Evolutionary conservation across 64 coral and sea anemone genomes (phyloP), one percentile per base, ranked within the genome.

Genomic region (Stichodactyla helianthus): DNA sequence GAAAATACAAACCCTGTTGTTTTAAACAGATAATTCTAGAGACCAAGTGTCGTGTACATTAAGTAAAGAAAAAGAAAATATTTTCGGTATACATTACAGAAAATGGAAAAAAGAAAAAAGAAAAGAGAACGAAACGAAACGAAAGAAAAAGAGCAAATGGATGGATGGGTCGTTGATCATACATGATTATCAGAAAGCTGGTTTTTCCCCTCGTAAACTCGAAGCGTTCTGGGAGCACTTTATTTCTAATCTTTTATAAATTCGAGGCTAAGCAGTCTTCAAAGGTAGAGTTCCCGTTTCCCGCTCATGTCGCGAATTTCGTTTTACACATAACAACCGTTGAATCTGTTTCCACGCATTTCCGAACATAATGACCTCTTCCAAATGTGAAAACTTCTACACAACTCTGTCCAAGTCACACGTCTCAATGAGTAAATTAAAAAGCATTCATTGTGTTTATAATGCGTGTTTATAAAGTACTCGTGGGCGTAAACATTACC

Each of bases 361-460:
- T 81, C 78, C 78, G 78, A 51, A 54, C 6, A 81, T 81, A 81
- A 81, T 81, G n/a, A 81, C n/a, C 52, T 20, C 10, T 54, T 51
- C 18, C 31, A 81, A 52, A 12, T 52, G 52, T 6, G 17, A 13
- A 12, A 4, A 81, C 18, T 15, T 6, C 6, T 54, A 16, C 26
- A 81, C 53, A 81, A 53, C 78, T 17, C 78, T 81, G 19, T 81
- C 8, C 19, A 81, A 81, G 50, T 53, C 78, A 81, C 26, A 74
- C 23, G 78, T 54, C 35, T 81, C 50, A 81, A 81, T 19, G 78
- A 20, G 78, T 81, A 81, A 81, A 81, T 54, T 81, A 81, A 81
- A 81, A 54, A 10, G 7, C 6, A 6, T 16, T 28, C 5, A 81
- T 81, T 81, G 78, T 81, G 15, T 81, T 52, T 80, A 15, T 54